Conservation (phyloP, 2,113 vertebrate species). For the Mystacornis crossleyi region DNA sequence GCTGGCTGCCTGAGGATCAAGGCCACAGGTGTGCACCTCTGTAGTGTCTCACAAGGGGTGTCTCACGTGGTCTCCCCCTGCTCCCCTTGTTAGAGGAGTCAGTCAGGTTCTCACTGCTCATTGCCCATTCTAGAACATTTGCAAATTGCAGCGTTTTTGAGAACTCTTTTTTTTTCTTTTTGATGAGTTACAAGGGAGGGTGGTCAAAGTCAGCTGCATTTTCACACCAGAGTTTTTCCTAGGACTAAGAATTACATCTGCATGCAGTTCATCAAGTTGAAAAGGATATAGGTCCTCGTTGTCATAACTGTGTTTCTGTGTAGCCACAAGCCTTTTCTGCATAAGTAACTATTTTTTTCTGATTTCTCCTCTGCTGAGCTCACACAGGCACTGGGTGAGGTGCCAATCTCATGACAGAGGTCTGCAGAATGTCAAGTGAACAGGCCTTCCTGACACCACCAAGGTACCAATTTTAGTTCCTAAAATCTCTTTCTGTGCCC, state of each 20-base stretch:
- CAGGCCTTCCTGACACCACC: not conserved
- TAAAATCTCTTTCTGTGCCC: not conserved
- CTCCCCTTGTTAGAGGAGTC: not conserved
- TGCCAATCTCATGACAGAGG: not conserved
- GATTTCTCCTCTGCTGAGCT: not conserved
- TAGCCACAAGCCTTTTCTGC: not conserved
- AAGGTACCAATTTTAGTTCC: not conserved
- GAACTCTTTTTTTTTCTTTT: not conserved
- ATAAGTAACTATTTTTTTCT: not conserved
- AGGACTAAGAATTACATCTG: not conserved
- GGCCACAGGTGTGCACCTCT: too few species aligned
- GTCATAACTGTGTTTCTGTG: not conserved
- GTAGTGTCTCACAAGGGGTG: rapidly evolving
- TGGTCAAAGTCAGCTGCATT: not conserved
- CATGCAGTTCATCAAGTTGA: not conserved
- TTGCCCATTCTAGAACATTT: not conserved
- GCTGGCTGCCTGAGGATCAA: not conserved
- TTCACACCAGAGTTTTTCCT: not conserved
- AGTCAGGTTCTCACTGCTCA: not conserved
- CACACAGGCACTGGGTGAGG: not conserved
- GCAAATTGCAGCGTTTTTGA: not conserved
- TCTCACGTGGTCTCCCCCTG: not conserved
- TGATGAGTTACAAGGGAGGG: not conserved
- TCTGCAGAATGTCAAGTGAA: not conserved
- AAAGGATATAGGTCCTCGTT: not conserved